Conservation (phyloP, 2,797 vertebrate genomes). For the Balearica regulorum region DNA sequence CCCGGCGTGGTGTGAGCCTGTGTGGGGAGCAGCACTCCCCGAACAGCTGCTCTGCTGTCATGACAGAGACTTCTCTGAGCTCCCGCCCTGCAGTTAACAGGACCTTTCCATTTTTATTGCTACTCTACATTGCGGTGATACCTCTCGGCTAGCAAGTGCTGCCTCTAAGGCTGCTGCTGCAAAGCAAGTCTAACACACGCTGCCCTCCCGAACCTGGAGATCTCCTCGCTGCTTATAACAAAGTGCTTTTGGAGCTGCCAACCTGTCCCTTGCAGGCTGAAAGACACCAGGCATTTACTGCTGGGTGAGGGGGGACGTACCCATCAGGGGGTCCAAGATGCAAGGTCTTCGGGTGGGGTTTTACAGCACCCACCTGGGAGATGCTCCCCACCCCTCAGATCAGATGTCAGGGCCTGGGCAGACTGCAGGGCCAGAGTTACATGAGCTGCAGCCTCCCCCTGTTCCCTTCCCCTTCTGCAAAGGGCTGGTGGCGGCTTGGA, state of each 20-base stretch:
- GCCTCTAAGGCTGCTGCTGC: background rate
- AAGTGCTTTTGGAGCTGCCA: background rate
- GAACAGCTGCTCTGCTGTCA: background rate
- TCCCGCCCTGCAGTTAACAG: background rate
- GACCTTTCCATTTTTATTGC: background rate
- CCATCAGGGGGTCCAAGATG: background rate
- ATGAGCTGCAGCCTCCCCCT: background rate
- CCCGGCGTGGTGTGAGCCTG: accelerated
- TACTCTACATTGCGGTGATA: background rate
- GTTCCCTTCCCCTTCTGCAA: background rate
- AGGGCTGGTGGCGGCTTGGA: background rate
- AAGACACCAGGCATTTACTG: background rate
- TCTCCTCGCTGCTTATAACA: background rate
- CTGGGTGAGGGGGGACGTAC: background rate
- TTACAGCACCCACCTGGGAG: background rate
- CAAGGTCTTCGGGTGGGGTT: background rate
- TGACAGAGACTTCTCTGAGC: background rate
- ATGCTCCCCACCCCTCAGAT: background rate
- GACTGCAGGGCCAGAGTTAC: background rate
- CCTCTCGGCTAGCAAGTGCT: accelerated
- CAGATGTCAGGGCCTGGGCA: background rate
- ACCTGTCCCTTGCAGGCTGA: background rate
- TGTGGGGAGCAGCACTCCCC: background rate
- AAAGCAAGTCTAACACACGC: background rate
- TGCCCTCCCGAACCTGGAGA: background rate